Conservation (phyloP, 2,888 invertebrate genomes). For the Ferdinandea cuprea region DNA sequence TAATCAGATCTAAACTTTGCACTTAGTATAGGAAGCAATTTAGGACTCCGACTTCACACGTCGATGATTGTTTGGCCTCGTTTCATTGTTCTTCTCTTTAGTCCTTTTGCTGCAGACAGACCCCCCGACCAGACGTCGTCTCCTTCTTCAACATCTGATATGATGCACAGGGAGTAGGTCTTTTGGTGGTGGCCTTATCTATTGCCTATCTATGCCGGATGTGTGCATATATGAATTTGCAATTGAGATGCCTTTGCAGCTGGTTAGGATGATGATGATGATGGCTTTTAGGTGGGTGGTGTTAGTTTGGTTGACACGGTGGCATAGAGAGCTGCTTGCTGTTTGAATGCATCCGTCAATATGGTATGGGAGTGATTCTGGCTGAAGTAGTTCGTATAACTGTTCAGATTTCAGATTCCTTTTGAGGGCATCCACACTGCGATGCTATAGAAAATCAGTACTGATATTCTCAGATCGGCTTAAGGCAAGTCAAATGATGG, state of each 20-base stretch:
- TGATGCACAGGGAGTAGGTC: conserved; percentile 66
- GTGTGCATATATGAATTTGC: conserved; percentile 73
- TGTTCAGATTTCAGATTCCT: conserved; percentile 63
- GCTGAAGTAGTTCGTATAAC: conserved; percentile 51
- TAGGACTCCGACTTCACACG: conserved; percentile 71
- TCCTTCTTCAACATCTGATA: conserved; percentile 65
- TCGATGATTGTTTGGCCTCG: conserved; percentile 64
- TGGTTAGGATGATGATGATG: conserved; percentile 59
- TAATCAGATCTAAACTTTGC: conserved; percentile 74
- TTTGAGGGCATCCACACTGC: conserved; percentile 57
- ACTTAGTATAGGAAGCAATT: conserved; percentile 70
- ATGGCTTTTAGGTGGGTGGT: conserved; percentile 60
- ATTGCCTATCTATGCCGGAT: conserved; percentile 72
- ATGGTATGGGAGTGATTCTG: background rate
- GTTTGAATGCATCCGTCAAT: conserved; percentile 35
- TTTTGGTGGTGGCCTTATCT: conserved; percentile 71
- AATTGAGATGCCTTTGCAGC: conserved; percentile 69
- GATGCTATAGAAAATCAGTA: conserved; percentile 43
- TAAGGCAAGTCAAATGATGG: conserved; percentile 27
- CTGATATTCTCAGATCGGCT: conserved; percentile 51
- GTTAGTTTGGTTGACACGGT: conserved; percentile 49
- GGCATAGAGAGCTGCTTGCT: conserved; percentile 40
- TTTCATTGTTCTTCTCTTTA: conserved; percentile 33
- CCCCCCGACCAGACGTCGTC: conserved; percentile 62
- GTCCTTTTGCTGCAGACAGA: conserved; percentile 38